Evolutionary conservation across 2,888 invertebrate species (phyloP), one percentile per base, ranked within the genome.

Genomic region (Orthosia incerta): DNA sequence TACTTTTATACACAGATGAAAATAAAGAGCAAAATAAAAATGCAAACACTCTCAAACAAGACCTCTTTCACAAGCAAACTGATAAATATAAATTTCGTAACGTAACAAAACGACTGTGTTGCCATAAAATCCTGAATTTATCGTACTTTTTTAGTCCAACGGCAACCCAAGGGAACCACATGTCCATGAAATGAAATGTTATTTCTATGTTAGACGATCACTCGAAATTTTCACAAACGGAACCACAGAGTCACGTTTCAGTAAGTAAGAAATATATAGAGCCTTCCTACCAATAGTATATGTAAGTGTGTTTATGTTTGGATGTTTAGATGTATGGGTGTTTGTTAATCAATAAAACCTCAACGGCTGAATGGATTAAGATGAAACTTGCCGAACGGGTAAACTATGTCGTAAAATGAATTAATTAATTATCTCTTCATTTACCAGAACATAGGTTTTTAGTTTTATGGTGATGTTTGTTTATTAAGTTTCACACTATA

Each of bases 111-210:
- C 31, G 60, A 75, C 60, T 66, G 26, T 16, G 23, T 59, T 80
- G 62, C 75, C 57, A 71, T 71, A 80, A 81, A 83, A 75, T 65
- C 64, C 51, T 18, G 48, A 80, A 81, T 71, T 62, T 80, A 81
- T 81, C 39, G 75, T 48, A 59, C 55, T 83, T 81, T n/a, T 81
- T 83, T 71, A 75, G 80, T 68, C 75, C 70, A 60, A 83, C 57
- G n/a, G 31, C 15, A 31, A 11, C 80, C 71, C 75, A 46, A 61
- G 84, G 80, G 80, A 80, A n/a, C 64, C 31, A 80, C 70, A 83
- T 56, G 74, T 56, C 83, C 79, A 59, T 83, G 84, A 75, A 83
- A 81, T 80, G 70, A 71, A 81, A 80, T 64, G 67, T 71, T 81
- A 83, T 81, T 82, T 80, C 69, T 70, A 55, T 80, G 83, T 71